Evolutionary conservation across 2,888 invertebrate species (phyloP), one percentile per base, ranked within the genome.

Genomic region (Petrolisthes manimaculis): DNA sequence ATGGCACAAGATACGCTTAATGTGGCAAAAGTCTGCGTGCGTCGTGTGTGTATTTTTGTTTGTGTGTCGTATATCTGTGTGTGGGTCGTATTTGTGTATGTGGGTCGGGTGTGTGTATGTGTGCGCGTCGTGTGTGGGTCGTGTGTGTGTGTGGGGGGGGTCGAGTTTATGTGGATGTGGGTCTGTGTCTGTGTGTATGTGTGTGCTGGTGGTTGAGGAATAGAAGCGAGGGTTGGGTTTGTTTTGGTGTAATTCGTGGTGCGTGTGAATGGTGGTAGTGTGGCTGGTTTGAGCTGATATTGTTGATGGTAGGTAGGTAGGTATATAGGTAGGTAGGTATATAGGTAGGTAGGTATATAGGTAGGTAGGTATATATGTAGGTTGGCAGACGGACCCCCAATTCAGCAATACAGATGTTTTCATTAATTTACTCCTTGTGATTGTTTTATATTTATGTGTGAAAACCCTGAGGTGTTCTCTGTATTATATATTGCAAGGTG

Each of bases 221-320:
- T 53, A 56, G 24, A n/a, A 5, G 71, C 71, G 8, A 8, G 71
- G 71, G n/a, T 12, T 3, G 24, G 37, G 80, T n/a, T 80, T 80
- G 80, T 80, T 61, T 80, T 55, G 80, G 21, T 56, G 53, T 80
- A 80, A 67, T 78, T 71, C 24, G 53, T 69, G 24, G 9, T 18
- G 54, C 55, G 55, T 79, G 79, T 79, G 79, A 79, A 61, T 78
- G 75, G 61, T 71, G 56, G 51, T 12, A 56, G 61, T 6, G 61
- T 56, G 61, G 56, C 71, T 71, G 71, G 71, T 71, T 80, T 56
- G 80, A 61, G 80, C 24, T 80, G 80, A 21, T 80, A 61, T 74
- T 83, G 24, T 56, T 75, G 84, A 56, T 84, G 71, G 71, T 54
- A 18, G 74, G n/a, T n/a, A n/a, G n/a, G n/a, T n/a, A n/a, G n/a